Conservation (phyloP, 2,888 invertebrate genomes). For the Lasius platythorax region DNA sequence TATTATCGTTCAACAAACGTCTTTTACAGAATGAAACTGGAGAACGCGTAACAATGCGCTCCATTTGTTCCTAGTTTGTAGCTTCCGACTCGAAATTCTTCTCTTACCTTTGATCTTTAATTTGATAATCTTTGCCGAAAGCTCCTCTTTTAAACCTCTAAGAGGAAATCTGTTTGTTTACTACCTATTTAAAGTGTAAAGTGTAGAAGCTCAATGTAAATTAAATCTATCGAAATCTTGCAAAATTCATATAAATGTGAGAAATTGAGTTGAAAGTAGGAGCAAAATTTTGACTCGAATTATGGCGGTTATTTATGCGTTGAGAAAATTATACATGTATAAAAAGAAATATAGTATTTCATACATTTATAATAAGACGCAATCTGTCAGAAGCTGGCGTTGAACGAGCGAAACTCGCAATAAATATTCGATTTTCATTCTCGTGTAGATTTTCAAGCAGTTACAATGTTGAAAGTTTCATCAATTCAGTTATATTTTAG, state of each 20-base stretch:
- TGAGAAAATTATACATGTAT: neutral
- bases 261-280: too few species aligned
- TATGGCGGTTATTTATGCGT: neutral
- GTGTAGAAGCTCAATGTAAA: neutral
- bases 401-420: neutral
- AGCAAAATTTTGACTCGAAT: too few species aligned
- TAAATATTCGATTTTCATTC: constrained; percentile 1
- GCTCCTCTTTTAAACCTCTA: neutral
- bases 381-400: too few species aligned
- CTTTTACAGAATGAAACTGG: neutral
- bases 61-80: neutral
- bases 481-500: constrained; percentile 27
- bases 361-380: neutral
- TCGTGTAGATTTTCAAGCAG: neutral
- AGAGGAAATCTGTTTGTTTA: neutral
- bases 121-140: too few species aligned
- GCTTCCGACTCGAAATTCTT: neutral
- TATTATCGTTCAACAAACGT: neutral
- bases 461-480: constrained; percentile 2
- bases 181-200: neutral
- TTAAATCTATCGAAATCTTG: neutral
- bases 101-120: neutral
- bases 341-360: neutral
- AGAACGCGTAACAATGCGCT: neutral
- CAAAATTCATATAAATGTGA: neutral